Conservation (phyloP, 2,888 invertebrate genomes). For the Zeuzera pyrina region DNA sequence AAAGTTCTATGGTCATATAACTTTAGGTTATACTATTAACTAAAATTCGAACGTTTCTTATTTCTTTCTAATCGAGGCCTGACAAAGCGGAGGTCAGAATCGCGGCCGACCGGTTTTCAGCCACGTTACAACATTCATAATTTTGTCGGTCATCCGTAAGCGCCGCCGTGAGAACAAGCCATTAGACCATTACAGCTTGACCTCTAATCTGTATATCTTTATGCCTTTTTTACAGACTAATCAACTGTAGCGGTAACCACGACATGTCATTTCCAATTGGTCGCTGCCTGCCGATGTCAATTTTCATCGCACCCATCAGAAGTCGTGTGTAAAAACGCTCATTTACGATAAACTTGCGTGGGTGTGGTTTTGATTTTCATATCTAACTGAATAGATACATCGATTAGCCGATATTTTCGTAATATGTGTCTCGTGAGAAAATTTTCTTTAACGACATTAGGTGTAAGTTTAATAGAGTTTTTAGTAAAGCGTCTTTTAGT, state of each 20-base stretch:
- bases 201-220: constrained; percentile 20
- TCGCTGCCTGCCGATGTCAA: constrained; percentile 16
- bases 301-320: constrained; percentile 39
- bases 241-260: no score
- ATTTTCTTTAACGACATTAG: no score
- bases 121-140: constrained; percentile 47
- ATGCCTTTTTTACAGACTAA: not conserved
- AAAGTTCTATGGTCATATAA: no score
- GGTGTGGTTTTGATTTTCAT: constrained; percentile 39
- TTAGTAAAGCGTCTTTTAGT: no score
- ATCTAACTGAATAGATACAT: constrained; percentile 52
- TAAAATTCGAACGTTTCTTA: no score
- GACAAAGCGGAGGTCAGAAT: constrained; percentile 33
- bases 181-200: constrained; percentile 32
- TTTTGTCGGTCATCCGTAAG: constrained; percentile 43
- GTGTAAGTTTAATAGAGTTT: no score
- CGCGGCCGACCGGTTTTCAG: constrained; percentile 46
- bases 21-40: no score
- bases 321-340: constrained; percentile 47
- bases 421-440: constrained; percentile 57
- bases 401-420: constrained; percentile 47
- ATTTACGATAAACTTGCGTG: constrained; percentile 48
- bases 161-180: constrained; percentile 64
- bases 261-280: no score
- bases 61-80: constrained; percentile 39